phyloP scores from a whole-genome alignment of 2,797 vertebrate genomes.

The Psittacula echo region DNA sequence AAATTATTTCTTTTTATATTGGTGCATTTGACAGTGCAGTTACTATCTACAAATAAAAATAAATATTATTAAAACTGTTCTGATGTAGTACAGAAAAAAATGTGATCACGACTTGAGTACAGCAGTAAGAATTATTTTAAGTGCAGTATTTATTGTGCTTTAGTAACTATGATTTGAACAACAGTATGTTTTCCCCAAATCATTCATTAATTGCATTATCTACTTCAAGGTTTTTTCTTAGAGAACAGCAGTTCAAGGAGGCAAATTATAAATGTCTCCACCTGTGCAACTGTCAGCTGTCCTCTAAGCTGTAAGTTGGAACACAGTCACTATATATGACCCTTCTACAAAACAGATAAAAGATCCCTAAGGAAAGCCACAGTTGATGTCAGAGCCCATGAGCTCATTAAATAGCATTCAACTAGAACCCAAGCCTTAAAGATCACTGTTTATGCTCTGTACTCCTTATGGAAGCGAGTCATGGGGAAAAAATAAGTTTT shows the following conservation, averaged over 20 bases:
- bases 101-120: not conserved
- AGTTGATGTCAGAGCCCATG: not conserved
- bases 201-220: not conserved
- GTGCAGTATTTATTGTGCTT: not conserved
- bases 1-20: not conserved
- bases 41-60: not conserved
- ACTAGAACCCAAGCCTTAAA: not conserved
- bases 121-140: not conserved
- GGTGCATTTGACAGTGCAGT: not conserved
- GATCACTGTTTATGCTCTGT: not conserved
- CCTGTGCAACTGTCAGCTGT: not conserved
- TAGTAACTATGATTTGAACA: not conserved
- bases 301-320: not conserved
- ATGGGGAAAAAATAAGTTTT: not conserved
- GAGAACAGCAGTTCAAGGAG: not conserved
- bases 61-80: not conserved
- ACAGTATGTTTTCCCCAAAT: not conserved
- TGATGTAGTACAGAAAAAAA: not conserved
- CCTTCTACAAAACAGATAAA: not conserved
- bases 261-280: not conserved
- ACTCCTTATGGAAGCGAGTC: not conserved
- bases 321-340: not conserved
- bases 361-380: not conserved
- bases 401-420: not conserved
- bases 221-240: conserved; percentile 8